Percentiles rank a stretch among this genome's conserved stretches.
These are phyloP conservation scores for Atherix ibis DNA, from an alignment of 2,888 invertebrate genomes.

Conservation along the genomic window DNA sequence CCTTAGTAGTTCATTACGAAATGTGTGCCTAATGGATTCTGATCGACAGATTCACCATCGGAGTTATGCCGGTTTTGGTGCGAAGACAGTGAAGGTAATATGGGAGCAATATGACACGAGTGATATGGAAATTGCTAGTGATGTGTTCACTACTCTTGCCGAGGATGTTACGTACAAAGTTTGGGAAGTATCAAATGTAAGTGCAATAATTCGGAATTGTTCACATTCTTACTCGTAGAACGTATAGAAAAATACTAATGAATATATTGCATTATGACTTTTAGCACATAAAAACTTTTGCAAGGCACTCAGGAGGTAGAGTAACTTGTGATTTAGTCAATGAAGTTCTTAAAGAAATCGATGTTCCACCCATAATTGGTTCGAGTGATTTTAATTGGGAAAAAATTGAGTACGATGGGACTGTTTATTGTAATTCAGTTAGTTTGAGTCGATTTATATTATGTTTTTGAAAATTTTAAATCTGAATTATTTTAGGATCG, in stretches of 20 bases:
- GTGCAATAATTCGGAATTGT: conserved; percentile 2
- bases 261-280: background rate
- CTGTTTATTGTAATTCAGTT: conserved; percentile 2
- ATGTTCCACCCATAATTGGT: conserved; percentile 28
- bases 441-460: background rate
- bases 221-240: no score
- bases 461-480: background rate
- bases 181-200: conserved; percentile 30
- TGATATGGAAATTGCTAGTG: conserved; percentile 25
- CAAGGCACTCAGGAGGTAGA: conserved; percentile 27
- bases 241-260: background rate
- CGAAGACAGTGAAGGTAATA: conserved; percentile 27
- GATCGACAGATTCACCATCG: conserved; percentile 20
- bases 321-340: conserved; percentile 30
- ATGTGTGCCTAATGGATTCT: background rate
- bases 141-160: conserved; percentile 25
- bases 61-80: conserved; percentile 25
- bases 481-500: background rate
- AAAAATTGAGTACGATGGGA: conserved; percentile 27
- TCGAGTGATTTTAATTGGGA: conserved; percentile 29
- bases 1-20: background rate
- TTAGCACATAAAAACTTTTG: conserved; percentile 28
- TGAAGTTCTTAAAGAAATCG: conserved; percentile 29
- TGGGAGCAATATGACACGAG: conserved; percentile 33
- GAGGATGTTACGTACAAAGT: conserved; percentile 31